Conservation (phyloP, 2,888 invertebrate species). For the Odontocerum albicorne region DNA sequence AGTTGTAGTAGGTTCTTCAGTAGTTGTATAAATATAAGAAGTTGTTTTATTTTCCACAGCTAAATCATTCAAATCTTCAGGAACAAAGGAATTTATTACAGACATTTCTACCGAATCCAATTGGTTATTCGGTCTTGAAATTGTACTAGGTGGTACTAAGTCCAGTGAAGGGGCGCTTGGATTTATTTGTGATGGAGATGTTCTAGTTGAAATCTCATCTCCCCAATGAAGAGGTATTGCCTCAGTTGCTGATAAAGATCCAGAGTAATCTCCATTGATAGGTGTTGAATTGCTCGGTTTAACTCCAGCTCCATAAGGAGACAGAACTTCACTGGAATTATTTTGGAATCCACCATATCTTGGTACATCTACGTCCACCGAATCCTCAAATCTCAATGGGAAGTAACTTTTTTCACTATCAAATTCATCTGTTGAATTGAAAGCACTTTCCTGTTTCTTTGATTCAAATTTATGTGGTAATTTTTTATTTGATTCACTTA, state of each 20-base stretch:
- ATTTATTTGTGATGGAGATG: constrained; percentile 32
- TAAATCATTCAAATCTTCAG: constrained; percentile 43
- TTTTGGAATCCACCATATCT: constrained; percentile 53
- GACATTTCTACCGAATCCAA: constrained; percentile 35
- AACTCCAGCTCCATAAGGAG: constrained; percentile 54
- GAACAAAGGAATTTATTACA: constrained; percentile 41
- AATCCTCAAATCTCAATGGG: constrained; percentile 42
- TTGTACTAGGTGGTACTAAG: constrained; percentile 36
- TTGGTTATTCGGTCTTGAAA: constrained; percentile 19
- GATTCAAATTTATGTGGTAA: constrained; percentile 17
- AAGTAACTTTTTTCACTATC: constrained; percentile 30
- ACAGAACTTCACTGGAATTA: constrained; percentile 45
- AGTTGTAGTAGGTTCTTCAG: constrained; percentile 16
- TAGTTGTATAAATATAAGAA: constrained; percentile 3
- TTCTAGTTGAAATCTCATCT: constrained; percentile 43
- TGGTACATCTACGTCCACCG: constrained; percentile 44
- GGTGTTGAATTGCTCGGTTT: constrained; percentile 52
- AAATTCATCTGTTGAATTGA: constrained; percentile 40
- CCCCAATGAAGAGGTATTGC: constrained; percentile 53
- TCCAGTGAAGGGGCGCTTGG: constrained; percentile 36
- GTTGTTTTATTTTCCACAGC: constrained; percentile 39
- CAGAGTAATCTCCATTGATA: constrained; percentile 42
- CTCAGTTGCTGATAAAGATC: constrained; percentile 47
- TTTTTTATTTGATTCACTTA: constrained; percentile 43
- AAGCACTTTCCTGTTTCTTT: constrained; percentile 37